Base-by-base conservation (phyloP, 1,140 invertebrate genomes). In the Babylonia areolata region DNA sequence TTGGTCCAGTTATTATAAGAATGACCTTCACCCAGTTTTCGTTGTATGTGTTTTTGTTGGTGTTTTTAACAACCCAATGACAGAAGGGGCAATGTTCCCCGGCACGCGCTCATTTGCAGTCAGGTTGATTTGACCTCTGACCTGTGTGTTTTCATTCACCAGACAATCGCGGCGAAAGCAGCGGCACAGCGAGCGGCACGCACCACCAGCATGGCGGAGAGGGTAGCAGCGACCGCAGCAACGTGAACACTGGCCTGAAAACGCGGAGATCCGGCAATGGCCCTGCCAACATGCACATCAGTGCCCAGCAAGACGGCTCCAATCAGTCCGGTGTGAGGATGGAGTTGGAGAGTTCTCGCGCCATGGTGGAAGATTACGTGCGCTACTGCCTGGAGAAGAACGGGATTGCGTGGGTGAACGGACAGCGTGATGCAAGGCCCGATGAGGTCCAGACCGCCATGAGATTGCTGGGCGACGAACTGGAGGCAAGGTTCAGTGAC, bases 391-490 rank as follows among this genome's bases (percentile, higher is more conserved):
- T 88, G 77, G 54, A 87, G 58, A 87, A 71, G 23, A 58, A 86
- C 58, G 86, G 85, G 31, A 80, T 83, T 46, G n/a, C 69, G 9
- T 87, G 86, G 86, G 81, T 85, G 46, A 89, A 88, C 77, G 86
- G 86, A 54, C 84, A 79, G 69, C 35, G 71, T 28, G 85, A 86
- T 75, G 64, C 83, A 11, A 80, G 78, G 2, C 87, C 87, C 42
- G 85, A 23, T 28, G 71, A 80, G n/a, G 84, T 86, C 33, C 79
- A 85, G 78, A 54, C 46, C 23, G 81, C 87, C 12, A 93, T 94
- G 91, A 80, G 93, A 75, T 85, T 79, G 3, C 81, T 94, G 33
- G 93, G 92, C 9, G 93, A 93, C 87, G 93, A 94, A 87, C 94
- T 94, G 87, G 92, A 94, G 85, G 88, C 91, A 82, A 82, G 91